A percentile compares a stretch with the other conserved stretches of the same genome.
Conservation (phyloP, 1,140 invertebrate species). For the Rhagoletis zephyria region DNA sequence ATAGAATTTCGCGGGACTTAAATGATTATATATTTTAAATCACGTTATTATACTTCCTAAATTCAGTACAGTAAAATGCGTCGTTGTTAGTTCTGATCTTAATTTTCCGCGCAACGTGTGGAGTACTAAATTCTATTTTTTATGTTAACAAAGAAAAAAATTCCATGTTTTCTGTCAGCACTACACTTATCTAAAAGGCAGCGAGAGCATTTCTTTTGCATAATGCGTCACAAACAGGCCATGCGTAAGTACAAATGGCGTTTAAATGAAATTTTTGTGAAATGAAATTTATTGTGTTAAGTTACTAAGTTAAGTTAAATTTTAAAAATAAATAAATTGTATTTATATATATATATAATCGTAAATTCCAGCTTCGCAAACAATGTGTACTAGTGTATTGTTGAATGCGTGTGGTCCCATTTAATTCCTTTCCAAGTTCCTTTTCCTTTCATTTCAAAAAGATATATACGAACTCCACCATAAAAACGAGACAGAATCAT, state of each 20-base stretch:
- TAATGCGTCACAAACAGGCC: conserved; percentile 56
- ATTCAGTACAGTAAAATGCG: no score
- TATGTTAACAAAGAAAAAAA: conserved; percentile 29
- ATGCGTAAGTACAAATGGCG: conserved; percentile 73
- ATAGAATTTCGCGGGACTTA: no score
- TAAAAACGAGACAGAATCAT: no score
- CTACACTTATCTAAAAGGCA: conserved; percentile 37
- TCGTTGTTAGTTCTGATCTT: background rate
- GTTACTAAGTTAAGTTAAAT: conserved; percentile 48
- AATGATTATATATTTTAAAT: no score
- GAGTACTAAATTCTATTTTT: background rate
- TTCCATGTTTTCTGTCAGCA: background rate
- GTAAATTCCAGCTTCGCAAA: conserved; percentile 49
- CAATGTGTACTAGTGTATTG: conserved; percentile 47
- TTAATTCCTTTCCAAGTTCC: background rate
- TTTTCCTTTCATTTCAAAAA: no score
- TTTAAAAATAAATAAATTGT: conserved; percentile 43
- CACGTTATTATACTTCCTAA: no score
- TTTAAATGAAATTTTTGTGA: conserved; percentile 59
- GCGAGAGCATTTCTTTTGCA: conserved; percentile 25
- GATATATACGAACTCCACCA: no score
- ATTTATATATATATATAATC: conserved; percentile 40
- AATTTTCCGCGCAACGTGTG: background rate
- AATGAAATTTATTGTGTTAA: conserved; percentile 68
- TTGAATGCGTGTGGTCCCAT: conserved; percentile 25